phyloP scores from a whole-genome alignment of 2,888 invertebrate species.

The Drosophila nr. fundita region DNA sequence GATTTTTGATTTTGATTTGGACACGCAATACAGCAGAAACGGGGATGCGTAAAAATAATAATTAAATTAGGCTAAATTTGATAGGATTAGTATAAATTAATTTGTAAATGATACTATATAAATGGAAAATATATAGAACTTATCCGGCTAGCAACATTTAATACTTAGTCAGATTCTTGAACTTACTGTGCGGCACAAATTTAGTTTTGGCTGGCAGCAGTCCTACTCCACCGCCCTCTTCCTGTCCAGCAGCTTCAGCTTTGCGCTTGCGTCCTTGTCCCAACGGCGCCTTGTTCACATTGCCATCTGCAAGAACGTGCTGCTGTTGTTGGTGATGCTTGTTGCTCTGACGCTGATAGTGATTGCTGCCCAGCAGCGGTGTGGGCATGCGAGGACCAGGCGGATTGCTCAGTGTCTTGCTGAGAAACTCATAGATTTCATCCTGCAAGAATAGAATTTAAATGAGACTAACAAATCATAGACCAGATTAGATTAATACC shows the following conservation, averaged over 20 bases:
- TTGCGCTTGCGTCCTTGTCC: constrained; percentile 85
- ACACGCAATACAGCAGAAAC: constrained; percentile 33
- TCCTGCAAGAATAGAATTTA: constrained; percentile 84
- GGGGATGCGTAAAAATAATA: not conserved
- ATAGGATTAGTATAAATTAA: not conserved
- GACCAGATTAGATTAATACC: constrained; percentile 25
- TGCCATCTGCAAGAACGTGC: constrained; percentile 50
- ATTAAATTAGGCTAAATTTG: not conserved
- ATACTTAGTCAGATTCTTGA: not conserved
- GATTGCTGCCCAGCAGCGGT: constrained; percentile 56
- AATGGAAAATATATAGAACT: not conserved
- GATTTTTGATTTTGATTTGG: not conserved
- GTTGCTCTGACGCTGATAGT: constrained; percentile 51
- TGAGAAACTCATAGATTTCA: constrained; percentile 88
- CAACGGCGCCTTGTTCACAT: constrained; percentile 43
- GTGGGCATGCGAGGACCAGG: constrained; percentile 85
- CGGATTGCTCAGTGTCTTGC: constrained; percentile 87
- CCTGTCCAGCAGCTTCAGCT: constrained; percentile 84
- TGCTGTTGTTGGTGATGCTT: constrained; percentile 34
- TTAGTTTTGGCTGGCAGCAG: constrained; percentile 67
- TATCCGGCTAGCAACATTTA: not conserved
- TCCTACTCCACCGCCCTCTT: constrained; percentile 81
- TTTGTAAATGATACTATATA: not conserved
- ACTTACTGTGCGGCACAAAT: constrained; percentile 72
- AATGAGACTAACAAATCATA: not conserved